Conservation (phyloP, 2,888 invertebrate species). For the Harpagoxenus sublaevis region DNA sequence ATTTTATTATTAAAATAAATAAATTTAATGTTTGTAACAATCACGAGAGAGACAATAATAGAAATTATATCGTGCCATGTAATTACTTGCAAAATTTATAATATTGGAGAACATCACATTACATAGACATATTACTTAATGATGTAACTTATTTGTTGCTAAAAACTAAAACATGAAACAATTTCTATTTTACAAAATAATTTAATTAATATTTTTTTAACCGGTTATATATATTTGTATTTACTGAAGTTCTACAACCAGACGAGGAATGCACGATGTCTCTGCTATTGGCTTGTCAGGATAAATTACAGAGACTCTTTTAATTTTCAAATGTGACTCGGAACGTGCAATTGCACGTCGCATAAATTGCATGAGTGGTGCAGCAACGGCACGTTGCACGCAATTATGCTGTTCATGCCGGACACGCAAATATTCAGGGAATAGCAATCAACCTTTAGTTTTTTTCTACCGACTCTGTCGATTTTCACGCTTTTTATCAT, state of each 20-base stretch:
- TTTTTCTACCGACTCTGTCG: slow-evolving; percentile 1
- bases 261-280: background rate
- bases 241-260: background rate
- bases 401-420: slow-evolving; percentile 77
- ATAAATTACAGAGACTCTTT: slow-evolving; percentile 22
- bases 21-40: background rate
- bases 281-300: background rate
- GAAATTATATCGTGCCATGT: background rate
- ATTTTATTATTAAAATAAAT: background rate
- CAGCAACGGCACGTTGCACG: slow-evolving; percentile 64
- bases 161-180: background rate
- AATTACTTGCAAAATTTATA: background rate
- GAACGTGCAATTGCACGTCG: slow-evolving; percentile 22
- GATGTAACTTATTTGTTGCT: background rate
- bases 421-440: slow-evolving; percentile 70
- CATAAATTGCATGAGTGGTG: slow-evolving; percentile 52
- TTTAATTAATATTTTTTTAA: slow-evolving; percentile 10
- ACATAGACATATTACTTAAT: background rate
- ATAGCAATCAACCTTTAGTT: slow-evolving; percentile 43
- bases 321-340: slow-evolving; percentile 56
- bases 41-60: background rate
- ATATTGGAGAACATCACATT: background rate
- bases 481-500: slow-evolving; percentile 24
- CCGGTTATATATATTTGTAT: background rate
- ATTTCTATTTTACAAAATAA: slow-evolving; percentile 6